Percentiles rank a stretch among this genome's conserved stretches.
These are phyloP conservation scores for Porites australiensis DNA, from an alignment of 64 coral and sea anemone genomes.

Conservation along the genomic window DNA sequence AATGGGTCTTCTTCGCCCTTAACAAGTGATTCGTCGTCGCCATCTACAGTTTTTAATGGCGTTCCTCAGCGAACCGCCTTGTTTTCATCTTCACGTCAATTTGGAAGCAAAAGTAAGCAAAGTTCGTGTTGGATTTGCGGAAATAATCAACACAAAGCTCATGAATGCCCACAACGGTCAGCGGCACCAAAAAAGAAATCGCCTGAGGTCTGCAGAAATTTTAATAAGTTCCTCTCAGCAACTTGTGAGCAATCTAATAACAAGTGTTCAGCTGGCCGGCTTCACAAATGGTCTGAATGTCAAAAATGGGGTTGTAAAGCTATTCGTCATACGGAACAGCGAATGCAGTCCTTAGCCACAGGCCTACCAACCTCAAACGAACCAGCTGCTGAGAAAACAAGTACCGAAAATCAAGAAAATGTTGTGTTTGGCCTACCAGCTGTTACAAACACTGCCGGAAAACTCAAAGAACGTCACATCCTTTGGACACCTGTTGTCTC, in stretches of 20 bases:
- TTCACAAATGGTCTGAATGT: background rate
- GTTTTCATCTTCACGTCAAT: background rate
- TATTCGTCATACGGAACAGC: too few relatives aligned
- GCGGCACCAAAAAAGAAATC: background rate
- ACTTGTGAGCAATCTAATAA: too few relatives aligned
- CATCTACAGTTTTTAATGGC: background rate
- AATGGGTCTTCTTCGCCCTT: background rate
- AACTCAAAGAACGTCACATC: slow-evolving; percentile 29
- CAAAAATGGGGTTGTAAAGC: too few relatives aligned
- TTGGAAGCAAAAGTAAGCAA: background rate
- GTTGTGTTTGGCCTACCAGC: background rate
- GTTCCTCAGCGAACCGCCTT: background rate
- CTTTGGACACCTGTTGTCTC: slow-evolving; percentile 50
- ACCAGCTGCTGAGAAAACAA: background rate
- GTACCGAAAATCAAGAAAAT: background rate
- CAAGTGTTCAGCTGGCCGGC: slow-evolving; percentile 6
- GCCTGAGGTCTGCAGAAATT: too few relatives aligned
- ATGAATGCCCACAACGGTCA: background rate
- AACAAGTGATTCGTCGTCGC: background rate
- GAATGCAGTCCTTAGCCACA: too few relatives aligned
- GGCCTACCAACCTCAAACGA: background rate
- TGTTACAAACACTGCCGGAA: background rate
- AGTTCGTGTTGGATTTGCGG: slow-evolving; percentile 21
- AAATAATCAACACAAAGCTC: background rate
- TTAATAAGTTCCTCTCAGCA: too few relatives aligned